These are phyloP conservation scores for Heteromormyrus szaboi DNA, from an alignment of 2,797 vertebrate genomes.

Conservation along the genomic window DNA sequence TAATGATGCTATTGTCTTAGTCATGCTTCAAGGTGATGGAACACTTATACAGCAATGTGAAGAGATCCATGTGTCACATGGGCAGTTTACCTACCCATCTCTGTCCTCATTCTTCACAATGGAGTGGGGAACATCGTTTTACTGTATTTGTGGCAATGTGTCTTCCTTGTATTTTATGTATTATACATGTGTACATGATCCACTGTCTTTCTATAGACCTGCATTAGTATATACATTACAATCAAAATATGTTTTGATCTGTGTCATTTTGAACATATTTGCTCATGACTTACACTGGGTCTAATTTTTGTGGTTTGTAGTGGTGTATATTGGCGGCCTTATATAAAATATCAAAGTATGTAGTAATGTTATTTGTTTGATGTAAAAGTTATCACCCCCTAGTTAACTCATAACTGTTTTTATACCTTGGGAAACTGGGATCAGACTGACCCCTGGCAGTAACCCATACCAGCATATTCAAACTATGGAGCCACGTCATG, in stretches of 20 bases:
- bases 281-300: neutral
- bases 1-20: neutral
- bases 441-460: neutral
- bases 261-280: neutral
- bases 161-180: neutral
- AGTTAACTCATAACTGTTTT: neutral
- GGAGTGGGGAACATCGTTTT: neutral
- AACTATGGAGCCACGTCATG: neutral
- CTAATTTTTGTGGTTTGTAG: neutral
- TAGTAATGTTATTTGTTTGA: neutral
- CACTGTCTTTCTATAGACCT: neutral
- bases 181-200: neutral
- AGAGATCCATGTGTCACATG: neutral
- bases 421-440: neutral
- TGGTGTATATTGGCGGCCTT: neutral
- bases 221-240: neutral
- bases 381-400: neutral
- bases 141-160: neutral
- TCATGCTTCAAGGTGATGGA: neutral
- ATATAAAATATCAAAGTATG: neutral
- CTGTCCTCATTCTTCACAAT: neutral
- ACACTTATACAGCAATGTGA: neutral
- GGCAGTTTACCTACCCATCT: neutral
- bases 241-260: neutral
- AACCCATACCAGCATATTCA: neutral